A percentile compares a stretch with the other conserved stretches of the same genome.
These are phyloP conservation scores for Pseudois nayaur DNA, from an alignment of 2,113 vertebrate species.

Conservation along the genomic window DNA sequence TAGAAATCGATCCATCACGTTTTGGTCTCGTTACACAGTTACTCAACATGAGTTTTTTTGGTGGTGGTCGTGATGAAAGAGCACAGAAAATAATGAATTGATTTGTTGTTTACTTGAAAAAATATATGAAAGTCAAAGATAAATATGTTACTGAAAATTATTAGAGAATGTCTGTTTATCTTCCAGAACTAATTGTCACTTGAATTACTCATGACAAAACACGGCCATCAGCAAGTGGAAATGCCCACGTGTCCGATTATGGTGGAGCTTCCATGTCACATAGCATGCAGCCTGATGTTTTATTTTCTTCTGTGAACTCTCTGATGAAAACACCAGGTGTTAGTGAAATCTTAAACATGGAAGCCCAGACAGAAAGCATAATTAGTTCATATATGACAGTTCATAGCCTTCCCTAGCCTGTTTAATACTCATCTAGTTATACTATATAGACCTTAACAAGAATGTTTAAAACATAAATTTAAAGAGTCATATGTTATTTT, in stretches of 20 bases:
- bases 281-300: not conserved
- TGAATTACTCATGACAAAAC: not conserved
- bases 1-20: not conserved
- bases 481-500: not conserved
- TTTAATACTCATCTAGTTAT: not conserved
- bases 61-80: not conserved
- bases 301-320: not conserved
- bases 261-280: not conserved
- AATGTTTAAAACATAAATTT: not conserved
- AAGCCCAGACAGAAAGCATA: not conserved
- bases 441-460: not conserved
- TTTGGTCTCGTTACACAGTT: not conserved
- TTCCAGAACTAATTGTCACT: not conserved
- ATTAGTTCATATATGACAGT: not conserved
- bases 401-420: not conserved
- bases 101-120: not conserved
- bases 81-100: not conserved
- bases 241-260: not conserved
- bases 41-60: not conserved
- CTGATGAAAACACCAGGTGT: not conserved
- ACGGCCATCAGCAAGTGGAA: not conserved
- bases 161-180: not conserved
- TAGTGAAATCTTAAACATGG: not conserved
- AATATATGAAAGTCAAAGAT: not conserved
- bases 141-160: not conserved